A percentile compares a stretch with the other conserved stretches of the same genome.
These are phyloP conservation scores for Tragopan temminckii DNA, from an alignment of 2,797 vertebrate species.

Conservation along the genomic window DNA sequence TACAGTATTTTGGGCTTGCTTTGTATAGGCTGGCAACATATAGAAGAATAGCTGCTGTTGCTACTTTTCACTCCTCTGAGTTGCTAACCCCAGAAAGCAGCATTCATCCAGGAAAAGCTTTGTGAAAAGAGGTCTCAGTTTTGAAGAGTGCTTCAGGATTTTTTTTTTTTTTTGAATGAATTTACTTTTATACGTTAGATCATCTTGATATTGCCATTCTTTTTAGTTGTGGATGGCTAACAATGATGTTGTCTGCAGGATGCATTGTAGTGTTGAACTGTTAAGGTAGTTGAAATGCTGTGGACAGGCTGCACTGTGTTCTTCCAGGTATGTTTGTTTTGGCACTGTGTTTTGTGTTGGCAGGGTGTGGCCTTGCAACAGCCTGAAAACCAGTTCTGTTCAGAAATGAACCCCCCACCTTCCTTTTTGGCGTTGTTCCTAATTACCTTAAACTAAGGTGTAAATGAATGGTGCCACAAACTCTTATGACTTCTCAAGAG, in stretches of 20 bases:
- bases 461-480: not conserved
- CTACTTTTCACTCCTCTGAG: too few species aligned
- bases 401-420: not conserved
- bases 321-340: not conserved
- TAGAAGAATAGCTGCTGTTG: not conserved
- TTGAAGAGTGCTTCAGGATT: not conserved
- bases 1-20: not conserved
- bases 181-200: not conserved
- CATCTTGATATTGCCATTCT: accelerated
- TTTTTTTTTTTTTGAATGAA: not conserved
- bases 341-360: not conserved
- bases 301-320: not conserved
- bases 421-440: not conserved
- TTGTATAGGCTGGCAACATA: not conserved
- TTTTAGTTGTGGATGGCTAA: not conserved
- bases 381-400: not conserved
- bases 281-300: not conserved
- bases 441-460: not conserved
- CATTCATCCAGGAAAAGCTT: not conserved
- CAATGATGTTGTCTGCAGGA: not conserved
- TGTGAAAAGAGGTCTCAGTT: not conserved
- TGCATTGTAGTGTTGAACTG: accelerated
- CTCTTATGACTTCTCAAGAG: not conserved
- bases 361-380: not conserved
- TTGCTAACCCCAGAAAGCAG: not conserved